Evolutionary conservation across 2,797 vertebrate genomes (phyloP).

Genomic region (Spinus pinus): DNA sequence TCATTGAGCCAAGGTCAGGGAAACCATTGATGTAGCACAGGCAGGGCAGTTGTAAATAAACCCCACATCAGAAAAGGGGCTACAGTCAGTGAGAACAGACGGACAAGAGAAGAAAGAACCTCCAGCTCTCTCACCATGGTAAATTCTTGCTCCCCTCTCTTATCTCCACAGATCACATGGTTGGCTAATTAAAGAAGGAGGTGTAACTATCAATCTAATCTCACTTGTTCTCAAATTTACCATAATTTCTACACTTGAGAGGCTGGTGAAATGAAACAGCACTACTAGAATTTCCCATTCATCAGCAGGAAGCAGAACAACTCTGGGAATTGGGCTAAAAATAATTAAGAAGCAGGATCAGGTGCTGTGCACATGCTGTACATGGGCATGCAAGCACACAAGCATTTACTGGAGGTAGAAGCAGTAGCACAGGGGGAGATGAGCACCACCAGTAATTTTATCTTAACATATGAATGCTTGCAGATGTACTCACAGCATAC

Average conservation of each 20-base stretch:
- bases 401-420: background rate
- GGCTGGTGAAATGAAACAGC: conserved; percentile 29
- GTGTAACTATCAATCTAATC: conserved; percentile 32
- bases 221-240: conserved; percentile 36
- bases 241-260: conserved; percentile 23
- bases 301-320: conserved; percentile 37
- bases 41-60: conserved; percentile 50
- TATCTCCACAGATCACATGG: background rate
- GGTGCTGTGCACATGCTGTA: background rate
- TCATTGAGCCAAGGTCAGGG: conserved; percentile 54
- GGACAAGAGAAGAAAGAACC: background rate
- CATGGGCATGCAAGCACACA: background rate
- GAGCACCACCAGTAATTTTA: background rate
- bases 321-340: conserved; percentile 31
- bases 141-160: background rate
- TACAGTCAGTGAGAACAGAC: background rate
- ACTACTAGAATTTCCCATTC: conserved; percentile 35
- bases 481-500: background rate
- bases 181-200: conserved; percentile 41
- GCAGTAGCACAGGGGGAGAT: background rate
- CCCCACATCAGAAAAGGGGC: background rate
- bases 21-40: conserved; percentile 11
- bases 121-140: background rate
- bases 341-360: conserved; percentile 22
- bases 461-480: background rate